phyloP scores from a whole-genome alignment of 1,140 invertebrate species.

The Lasioglossum baleicum region DNA sequence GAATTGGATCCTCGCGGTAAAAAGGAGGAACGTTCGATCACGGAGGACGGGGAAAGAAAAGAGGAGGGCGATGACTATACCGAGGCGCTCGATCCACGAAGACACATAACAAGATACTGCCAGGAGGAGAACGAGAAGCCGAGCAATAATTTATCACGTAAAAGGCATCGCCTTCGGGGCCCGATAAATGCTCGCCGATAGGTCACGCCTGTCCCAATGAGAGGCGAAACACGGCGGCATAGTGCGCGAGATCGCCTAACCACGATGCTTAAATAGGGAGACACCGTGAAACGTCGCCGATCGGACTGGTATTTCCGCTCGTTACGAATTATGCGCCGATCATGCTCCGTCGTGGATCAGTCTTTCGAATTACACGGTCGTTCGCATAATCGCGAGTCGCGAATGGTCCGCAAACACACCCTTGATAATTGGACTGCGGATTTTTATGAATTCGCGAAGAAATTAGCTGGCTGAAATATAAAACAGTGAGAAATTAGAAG shows the following conservation, averaged over 20 bases:
- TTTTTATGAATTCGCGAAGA: too few relatives aligned
- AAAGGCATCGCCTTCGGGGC: constrained; percentile 62
- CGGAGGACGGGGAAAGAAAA: constrained; percentile 23
- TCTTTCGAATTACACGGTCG: constrained; percentile 11
- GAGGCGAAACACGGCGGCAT: constrained; percentile 46
- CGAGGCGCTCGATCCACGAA: constrained; percentile 45
- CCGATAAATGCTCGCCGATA: constrained; percentile 58
- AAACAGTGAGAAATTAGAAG: too few relatives aligned
- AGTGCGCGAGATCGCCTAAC: constrained; percentile 35
- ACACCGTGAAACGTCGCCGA: constrained; percentile 42
- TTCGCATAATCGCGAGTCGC: too few relatives aligned
- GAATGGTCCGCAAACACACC: too few relatives aligned
- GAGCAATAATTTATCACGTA: constrained; percentile 65
- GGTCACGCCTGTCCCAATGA: constrained; percentile 64
- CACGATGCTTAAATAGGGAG: constrained; percentile 20
- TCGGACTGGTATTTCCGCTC: constrained; percentile 30
- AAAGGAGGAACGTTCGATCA: neutral
- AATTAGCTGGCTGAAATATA: too few relatives aligned
- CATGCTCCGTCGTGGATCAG: neutral
- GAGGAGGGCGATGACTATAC: constrained; percentile 40
- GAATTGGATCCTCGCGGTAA: neutral
- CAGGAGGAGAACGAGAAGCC: constrained; percentile 41
- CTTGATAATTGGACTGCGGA: too few relatives aligned
- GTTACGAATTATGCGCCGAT: constrained; percentile 46
- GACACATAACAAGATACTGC: constrained; percentile 53